Conservation (phyloP, 2,888 invertebrate species). For the Gerris lacustris region DNA sequence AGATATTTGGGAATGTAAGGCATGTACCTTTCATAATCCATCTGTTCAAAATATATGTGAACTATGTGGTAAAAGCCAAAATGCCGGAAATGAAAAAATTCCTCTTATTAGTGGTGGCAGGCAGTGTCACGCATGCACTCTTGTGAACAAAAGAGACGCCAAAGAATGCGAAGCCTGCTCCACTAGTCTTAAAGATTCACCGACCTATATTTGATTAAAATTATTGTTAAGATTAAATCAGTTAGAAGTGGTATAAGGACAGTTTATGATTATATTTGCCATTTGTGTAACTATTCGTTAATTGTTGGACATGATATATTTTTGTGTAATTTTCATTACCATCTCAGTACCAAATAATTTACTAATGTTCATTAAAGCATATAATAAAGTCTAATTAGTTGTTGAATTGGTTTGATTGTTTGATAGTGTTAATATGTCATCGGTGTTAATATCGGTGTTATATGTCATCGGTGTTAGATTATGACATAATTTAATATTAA, state of each 20-base stretch:
- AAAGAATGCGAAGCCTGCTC: constrained; percentile 55
- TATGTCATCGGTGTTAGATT: no score
- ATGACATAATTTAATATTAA: no score
- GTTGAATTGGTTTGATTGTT: background rate
- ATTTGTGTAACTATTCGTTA: no score
- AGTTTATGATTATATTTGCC: no score
- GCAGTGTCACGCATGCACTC: constrained; percentile 61
- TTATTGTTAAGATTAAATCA: background rate
- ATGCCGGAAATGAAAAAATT: constrained; percentile 46
- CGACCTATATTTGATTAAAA: constrained; percentile 54
- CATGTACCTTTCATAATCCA: constrained; percentile 58
- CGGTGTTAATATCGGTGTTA: no score
- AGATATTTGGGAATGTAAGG: constrained; percentile 52
- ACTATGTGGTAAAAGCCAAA: constrained; percentile 58
- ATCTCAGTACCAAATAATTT: background rate
- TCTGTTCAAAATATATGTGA: constrained; percentile 49
- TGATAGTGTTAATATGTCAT: no score
- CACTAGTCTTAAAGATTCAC: constrained; percentile 55
- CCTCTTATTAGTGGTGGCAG: constrained; percentile 60
- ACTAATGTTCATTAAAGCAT: background rate
- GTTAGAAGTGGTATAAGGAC: no score
- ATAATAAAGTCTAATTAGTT: constrained; percentile 3
- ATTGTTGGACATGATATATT: background rate
- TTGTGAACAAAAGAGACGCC: constrained; percentile 57
- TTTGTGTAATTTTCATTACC: background rate